These are phyloP conservation scores for Elaphurus davidianus DNA, from an alignment of 2,113 vertebrate species.

Conservation along the genomic window DNA sequence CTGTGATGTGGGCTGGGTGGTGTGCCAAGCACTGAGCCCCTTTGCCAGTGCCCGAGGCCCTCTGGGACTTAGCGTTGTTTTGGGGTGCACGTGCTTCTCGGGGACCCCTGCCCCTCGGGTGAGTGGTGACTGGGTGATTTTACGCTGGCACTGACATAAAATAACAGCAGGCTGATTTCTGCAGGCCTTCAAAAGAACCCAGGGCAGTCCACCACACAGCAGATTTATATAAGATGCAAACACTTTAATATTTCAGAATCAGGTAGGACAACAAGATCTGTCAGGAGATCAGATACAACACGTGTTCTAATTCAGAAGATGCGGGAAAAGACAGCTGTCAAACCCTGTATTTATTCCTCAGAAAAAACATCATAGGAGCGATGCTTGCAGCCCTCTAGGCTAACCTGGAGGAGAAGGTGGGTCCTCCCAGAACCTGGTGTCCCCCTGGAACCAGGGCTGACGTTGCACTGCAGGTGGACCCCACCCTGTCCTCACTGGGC, in stretches of 20 bases:
- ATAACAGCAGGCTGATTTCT: rapidly evolving
- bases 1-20: rapidly evolving
- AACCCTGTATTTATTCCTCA: rapidly evolving
- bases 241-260: neutral
- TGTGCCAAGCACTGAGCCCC: rapidly evolving
- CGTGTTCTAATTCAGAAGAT: neutral
- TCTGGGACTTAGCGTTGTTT: rapidly evolving
- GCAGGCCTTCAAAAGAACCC: neutral
- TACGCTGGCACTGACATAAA: rapidly evolving
- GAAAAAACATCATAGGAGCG: neutral
- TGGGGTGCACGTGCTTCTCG: rapidly evolving
- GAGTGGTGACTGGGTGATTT: rapidly evolving
- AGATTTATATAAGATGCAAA: neutral
- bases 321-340: neutral
- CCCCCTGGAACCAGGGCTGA: rapidly evolving
- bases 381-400: neutral
- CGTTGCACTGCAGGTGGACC: rapidly evolving
- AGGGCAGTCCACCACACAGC: rapidly evolving
- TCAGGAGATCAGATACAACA: neutral
- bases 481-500: rapidly evolving
- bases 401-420: rapidly evolving
- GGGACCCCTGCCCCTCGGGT: neutral
- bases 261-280: rapidly evolving
- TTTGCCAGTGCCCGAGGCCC: rapidly evolving
- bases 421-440: rapidly evolving